Conservation (phyloP, 2,888 invertebrate genomes). For the Dicranocentrus wangi region DNA sequence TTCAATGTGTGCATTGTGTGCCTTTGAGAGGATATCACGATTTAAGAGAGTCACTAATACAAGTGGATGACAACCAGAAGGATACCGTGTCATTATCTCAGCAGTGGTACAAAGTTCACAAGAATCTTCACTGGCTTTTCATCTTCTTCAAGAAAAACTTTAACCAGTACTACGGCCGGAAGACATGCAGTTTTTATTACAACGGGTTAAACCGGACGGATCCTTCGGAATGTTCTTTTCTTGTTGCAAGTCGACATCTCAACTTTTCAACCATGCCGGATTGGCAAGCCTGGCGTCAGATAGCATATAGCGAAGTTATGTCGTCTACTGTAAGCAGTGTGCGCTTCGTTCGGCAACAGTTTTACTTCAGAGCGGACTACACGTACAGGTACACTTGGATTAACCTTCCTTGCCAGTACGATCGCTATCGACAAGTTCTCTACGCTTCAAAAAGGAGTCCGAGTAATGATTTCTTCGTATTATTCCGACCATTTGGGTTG, state of each 20-base stretch:
- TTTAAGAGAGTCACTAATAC: not conserved
- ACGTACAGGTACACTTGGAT: conserved; percentile 12
- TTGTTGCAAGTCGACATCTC: conserved; percentile 13
- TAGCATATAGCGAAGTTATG: not conserved
- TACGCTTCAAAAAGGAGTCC: conserved; percentile 22
- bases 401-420: conserved; percentile 11
- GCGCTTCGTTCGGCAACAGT: not conserved
- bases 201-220: conserved; percentile 14
- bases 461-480: conserved; percentile 33
- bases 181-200: conserved; percentile 36
- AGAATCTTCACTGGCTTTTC: conserved; percentile 12
- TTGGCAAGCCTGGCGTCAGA: not conserved
- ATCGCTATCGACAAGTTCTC: conserved; percentile 10
- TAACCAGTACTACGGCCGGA: not conserved
- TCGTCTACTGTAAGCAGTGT: not conserved
- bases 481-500: conserved; percentile 41
- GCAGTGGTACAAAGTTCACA: conserved; percentile 23
- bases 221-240: conserved; percentile 24
- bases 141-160: conserved; percentile 11
- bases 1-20: conserved; percentile 46
- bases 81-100: not conserved
- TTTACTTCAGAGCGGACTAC: conserved; percentile 20
- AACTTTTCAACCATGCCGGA: conserved; percentile 34
- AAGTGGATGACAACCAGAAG: not conserved
- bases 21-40: not conserved